Base-by-base conservation (phyloP, 2,888 invertebrate genomes). In the Lasioglossum zephyrum region DNA sequence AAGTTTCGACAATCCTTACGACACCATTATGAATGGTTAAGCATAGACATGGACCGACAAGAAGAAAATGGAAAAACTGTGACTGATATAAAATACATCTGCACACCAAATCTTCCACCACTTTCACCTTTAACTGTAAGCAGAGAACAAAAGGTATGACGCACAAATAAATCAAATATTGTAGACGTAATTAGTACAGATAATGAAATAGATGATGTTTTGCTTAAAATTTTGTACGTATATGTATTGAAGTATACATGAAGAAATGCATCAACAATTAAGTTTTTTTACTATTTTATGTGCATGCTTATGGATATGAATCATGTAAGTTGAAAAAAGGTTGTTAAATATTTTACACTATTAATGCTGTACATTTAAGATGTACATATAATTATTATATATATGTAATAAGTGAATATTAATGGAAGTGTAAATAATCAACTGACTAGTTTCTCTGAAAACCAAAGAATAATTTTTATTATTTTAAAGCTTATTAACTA, bases 11-110 rank as follows among this genome's bases (percentile, higher is more conserved):
- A 96, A 90, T 95, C 96, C 77, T 93, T 97, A 31, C 94, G 95
- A 13, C 96, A 96, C 85, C 96, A 96, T 91, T 96, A 97, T 92
- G 91, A 93, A 66, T 97, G 97, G 97, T 92, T 97, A 76, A 96
- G 96, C 92, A 95, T 96, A 77, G 95, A 95, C 49, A 95, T 97
- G 73, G 95, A 95, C 9, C 88, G 81, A 74, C 73, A 91, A 22
- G 91, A 90, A 76, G 70, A 86, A 60, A 85, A 80, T 49, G 86
- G 74, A 31, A 87, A 88, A 49, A 79, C 57, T 9, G 53, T 82
- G 9, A 86, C 72, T 63, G 87, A 91, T 47, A 63, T 79, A 18
- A 81, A 82, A n/a, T 86, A 85, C 79, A 60, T 73, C 9, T 85
- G 84, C 9, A 89, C 89, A 75, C 88, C 90, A 22, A 93, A 92